Base-by-base conservation (phyloP, 23 tunicate species). In the Diplosoma virens region DNA sequence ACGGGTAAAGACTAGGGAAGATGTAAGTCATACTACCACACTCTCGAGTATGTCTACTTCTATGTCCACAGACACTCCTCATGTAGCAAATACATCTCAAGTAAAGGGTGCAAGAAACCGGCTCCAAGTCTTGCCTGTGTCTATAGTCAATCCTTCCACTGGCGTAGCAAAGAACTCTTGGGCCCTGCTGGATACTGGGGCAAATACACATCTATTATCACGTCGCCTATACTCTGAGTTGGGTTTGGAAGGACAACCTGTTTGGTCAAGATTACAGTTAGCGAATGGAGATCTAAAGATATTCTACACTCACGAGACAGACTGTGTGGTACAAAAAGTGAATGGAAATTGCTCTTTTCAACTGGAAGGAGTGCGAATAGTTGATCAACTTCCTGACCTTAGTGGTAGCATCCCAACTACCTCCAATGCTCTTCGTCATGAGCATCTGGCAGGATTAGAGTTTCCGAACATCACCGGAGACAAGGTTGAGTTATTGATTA, bases 201-300 rank as follows among this genome's bases (percentile, higher is more conserved):
- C 23, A 55, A 25, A 55, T 55, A 55, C 61, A 18, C 61, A 55
- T 55, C 61, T 55, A 25, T 25, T 55, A 55, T 55, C 61, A 17
- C 61, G 61, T 11, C 61, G 61, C n/a, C 61, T 55, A 24, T 55
- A 17, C 22, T 17, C 61, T n/a, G 61, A 55, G 23, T 55, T 55
- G 61, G 17, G 22, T 55, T 25, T 55, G n/a, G 5, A 24, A 17
- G 61, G 61, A 25, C 5, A 24, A 17, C 61, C 61, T 55, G 22
- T 55, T 4, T 25, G 61, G 61, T 17, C 61, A 55, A 55, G 22
- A 55, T 55, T 55, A n/a, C 61, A 55, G 61, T 55, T 55, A 25
- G 61, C 61, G 22, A 55, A 55, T 55, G 61, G 61, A n/a, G 61
- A 55, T 5, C n/a, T 25, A 18, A 55, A 55, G 61, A n/a, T n/a